Conservation (phyloP, 2,888 invertebrate species). For the Omphaloscelis lunosa region DNA sequence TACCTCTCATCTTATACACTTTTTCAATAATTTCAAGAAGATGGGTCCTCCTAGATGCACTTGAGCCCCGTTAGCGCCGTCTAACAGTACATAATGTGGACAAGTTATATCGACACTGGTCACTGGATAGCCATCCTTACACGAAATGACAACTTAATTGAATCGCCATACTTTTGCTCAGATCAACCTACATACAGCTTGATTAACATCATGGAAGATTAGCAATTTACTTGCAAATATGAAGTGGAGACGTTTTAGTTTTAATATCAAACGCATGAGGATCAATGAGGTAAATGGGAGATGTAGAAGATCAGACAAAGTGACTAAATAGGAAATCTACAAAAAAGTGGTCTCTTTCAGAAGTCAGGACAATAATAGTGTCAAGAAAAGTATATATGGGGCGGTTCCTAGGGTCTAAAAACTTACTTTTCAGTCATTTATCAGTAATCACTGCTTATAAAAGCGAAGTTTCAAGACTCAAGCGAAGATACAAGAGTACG, state of each 20-base stretch:
- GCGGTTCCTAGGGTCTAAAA: neutral
- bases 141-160: slow-evolving; percentile 64
- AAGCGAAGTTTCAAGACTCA: neutral
- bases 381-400: neutral
- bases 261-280: neutral
- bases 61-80: slow-evolving; percentile 76
- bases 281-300: neutral
- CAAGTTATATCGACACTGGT: slow-evolving; percentile 74
- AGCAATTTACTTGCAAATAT: slow-evolving; percentile 42
- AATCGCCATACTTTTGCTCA: slow-evolving; percentile 49
- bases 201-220: slow-evolving; percentile 34
- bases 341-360: neutral
- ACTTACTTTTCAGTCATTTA: neutral
- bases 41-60: slow-evolving; percentile 49
- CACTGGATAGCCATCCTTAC: slow-evolving; percentile 56
- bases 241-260: neutral
- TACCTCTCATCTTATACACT: neutral
- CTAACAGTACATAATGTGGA: slow-evolving; percentile 80
- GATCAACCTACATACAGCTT: slow-evolving; percentile 44
- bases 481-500: neutral
- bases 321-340: neutral
- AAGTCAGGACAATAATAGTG: neutral
- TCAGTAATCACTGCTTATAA: neutral
- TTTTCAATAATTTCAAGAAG: slow-evolving; percentile 30
- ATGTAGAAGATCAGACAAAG: neutral